phyloP scores from a whole-genome alignment of 2,113 vertebrate species.

The Engraulis encrasicolus region DNA sequence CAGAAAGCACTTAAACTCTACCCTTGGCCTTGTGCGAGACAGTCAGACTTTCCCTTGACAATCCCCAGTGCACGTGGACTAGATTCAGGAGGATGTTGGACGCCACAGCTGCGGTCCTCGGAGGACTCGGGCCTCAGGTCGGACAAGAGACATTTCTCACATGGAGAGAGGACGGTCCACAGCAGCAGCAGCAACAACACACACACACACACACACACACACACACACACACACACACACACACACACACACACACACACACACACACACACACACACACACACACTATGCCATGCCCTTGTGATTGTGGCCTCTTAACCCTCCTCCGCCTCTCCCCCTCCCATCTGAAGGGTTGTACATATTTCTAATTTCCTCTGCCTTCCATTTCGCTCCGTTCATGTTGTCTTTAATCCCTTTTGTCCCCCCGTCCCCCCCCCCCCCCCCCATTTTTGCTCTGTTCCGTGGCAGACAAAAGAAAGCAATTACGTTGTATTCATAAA shows the following conservation, averaged over 20 bases:
- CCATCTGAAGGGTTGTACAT: constrained; percentile 2
- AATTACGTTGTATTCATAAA: constrained; percentile 51
- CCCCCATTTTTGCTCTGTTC: constrained; percentile 17
- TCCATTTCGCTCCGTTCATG: not conserved
- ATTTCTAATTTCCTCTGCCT: constrained; percentile 20
- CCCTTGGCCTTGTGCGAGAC: constrained; percentile 69
- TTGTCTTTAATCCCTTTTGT: not conserved
- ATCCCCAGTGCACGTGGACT: constrained; percentile 83
- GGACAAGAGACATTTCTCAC: constrained; percentile 37
- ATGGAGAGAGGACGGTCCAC: not conserved
- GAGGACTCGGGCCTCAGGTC: constrained; percentile 70
- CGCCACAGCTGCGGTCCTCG: constrained; percentile 60
- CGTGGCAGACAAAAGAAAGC: constrained; percentile 39
- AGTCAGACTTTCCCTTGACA: constrained; percentile 84
- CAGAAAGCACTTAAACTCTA: constrained; percentile 85
- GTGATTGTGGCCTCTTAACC: not conserved
- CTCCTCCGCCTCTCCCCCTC: not conserved
- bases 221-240: too few species aligned
- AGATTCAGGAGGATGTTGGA: constrained; percentile 64
- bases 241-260: too few species aligned
- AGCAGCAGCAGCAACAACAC: constrained; percentile 29
- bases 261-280: too few species aligned
- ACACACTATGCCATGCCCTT: not conserved
- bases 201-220: too few species aligned
- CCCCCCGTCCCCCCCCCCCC: too few species aligned